A percentile compares a stretch with the other conserved stretches of the same genome.
phyloP scores from a whole-genome alignment of 2,113 vertebrate species.

The Channa maculata region DNA sequence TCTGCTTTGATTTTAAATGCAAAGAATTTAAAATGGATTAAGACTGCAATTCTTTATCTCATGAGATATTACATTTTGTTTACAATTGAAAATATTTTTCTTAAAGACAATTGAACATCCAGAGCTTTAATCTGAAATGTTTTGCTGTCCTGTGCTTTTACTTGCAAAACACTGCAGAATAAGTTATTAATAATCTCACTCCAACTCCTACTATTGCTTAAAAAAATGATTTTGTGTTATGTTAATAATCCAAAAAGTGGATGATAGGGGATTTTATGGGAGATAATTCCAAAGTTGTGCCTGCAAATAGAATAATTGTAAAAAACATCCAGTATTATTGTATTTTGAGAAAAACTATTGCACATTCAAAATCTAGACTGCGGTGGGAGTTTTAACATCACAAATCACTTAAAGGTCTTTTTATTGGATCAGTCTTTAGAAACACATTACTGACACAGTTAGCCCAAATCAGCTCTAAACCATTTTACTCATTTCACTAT shows the following conservation, averaged over 20 bases:
- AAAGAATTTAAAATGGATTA: constrained; percentile 5
- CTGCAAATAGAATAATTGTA: no score
- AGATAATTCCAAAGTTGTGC: no score
- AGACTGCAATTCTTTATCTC: not conserved
- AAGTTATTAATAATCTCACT: constrained; percentile 8
- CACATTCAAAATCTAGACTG: no score
- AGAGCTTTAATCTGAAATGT: constrained; percentile 21
- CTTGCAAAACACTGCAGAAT: not conserved
- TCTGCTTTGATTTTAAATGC: constrained; percentile 2
- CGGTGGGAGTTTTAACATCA: no score
- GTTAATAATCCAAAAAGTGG: constrained; percentile 15
- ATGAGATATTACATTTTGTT: not conserved
- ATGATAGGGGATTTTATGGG: not conserved
- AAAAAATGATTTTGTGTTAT: constrained; percentile 7
- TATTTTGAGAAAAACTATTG: no score
- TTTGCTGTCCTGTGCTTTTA: not conserved
- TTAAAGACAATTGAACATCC: not conserved
- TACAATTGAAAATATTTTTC: constrained; percentile 9
- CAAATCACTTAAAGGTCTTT: no score
- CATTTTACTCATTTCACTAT: no score
- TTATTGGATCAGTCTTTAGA: no score
- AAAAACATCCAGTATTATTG: no score
- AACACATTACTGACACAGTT: no score
- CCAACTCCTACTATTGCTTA: constrained; percentile 9
- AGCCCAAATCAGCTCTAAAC: no score